These are phyloP conservation scores for Drosophila subpulchrella DNA, from an alignment of 1,140 invertebrate genomes.

Conservation along the genomic window DNA sequence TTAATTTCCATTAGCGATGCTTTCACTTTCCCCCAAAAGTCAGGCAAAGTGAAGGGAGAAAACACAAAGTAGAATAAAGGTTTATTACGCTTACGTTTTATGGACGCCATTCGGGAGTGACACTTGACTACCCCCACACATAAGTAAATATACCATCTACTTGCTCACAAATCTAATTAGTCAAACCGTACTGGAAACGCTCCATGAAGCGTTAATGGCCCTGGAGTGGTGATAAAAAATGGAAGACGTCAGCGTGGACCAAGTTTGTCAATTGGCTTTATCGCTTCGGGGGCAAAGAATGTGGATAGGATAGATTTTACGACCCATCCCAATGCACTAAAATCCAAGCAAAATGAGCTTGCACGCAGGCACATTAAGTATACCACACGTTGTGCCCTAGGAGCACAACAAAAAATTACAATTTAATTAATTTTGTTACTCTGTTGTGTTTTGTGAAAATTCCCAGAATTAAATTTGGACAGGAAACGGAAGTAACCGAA, in stretches of 20 bases:
- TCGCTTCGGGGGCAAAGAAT: neutral
- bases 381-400: conserved; percentile 63
- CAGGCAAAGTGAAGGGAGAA: conserved; percentile 2
- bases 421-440: conserved; percentile 40
- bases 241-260: conserved; percentile 42
- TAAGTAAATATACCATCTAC: conserved; percentile 15
- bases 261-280: conserved; percentile 52
- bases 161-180: conserved; percentile 70
- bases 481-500: conserved; percentile 50
- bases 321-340: conserved; percentile 56
- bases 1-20: conserved; percentile 73
- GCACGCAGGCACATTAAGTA: conserved; percentile 60
- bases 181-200: conserved; percentile 39
- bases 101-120: conserved; percentile 44
- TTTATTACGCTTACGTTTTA: conserved; percentile 73
- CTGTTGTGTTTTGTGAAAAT: conserved; percentile 10
- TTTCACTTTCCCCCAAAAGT: conserved; percentile 26
- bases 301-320: conserved; percentile 47
- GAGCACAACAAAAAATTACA: conserved; percentile 35
- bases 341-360: conserved; percentile 51
- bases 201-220: conserved; percentile 52
- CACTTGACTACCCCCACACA: conserved; percentile 38
- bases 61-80: conserved; percentile 34
- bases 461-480: conserved; percentile 35
- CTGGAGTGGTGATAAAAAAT: conserved; percentile 58